phyloP scores from a whole-genome alignment of 2,888 invertebrate genomes.

The Heteromurus nitidus region DNA sequence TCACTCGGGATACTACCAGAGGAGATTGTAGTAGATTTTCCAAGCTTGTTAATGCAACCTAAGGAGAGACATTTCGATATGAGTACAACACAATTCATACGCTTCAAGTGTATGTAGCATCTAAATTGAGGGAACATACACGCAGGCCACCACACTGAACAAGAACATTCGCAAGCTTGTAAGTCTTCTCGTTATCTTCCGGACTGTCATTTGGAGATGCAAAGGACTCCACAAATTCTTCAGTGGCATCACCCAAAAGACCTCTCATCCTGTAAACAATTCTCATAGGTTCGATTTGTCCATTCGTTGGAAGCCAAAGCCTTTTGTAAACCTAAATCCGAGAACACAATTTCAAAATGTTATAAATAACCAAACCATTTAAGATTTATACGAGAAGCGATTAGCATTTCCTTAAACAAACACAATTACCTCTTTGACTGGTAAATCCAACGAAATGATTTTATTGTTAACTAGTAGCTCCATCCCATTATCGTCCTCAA shows the following conservation, averaged over 20 bases:
- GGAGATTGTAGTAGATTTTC: slow-evolving; percentile 78
- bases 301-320: slow-evolving; percentile 87
- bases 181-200: slow-evolving; percentile 96
- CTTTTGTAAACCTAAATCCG: slow-evolving; percentile 81
- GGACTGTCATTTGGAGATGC: slow-evolving; percentile 89
- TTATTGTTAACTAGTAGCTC: slow-evolving; percentile 97
- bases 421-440: slow-evolving; percentile 89
- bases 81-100: not conserved
- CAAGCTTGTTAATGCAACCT: slow-evolving; percentile 85
- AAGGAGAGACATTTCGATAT: not conserved
- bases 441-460: slow-evolving; percentile 96
- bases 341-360: not conserved
- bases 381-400: not conserved
- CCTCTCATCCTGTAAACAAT: slow-evolving; percentile 99
- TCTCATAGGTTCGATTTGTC: slow-evolving; percentile 96
- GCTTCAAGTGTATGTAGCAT: too few relatives aligned
- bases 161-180: slow-evolving; percentile 90
- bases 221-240: slow-evolving; percentile 97
- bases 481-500: slow-evolving; percentile 99
- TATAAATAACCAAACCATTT: too few relatives aligned
- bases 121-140: too few relatives aligned
- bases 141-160: slow-evolving; percentile 86
- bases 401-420: not conserved
- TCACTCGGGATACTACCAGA: slow-evolving; percentile 90
- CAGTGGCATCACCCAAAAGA: slow-evolving; percentile 97